A percentile compares a stretch with the other conserved stretches of the same genome.
Evolutionary conservation across 2,888 invertebrate species (phyloP).

Genomic region (Microctonus brassicae): DNA sequence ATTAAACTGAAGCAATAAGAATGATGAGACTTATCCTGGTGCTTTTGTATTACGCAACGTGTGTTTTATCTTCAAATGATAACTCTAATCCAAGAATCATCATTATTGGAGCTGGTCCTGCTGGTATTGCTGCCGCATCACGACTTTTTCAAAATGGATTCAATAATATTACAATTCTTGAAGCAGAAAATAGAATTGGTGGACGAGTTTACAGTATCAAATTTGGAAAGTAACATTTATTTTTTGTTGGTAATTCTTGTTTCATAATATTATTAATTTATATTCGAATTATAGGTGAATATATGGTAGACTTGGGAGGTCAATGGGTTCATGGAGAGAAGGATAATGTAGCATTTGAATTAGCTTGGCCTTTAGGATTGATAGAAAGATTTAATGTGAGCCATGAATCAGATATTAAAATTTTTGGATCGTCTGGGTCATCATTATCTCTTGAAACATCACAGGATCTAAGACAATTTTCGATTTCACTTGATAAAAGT

Average conservation of each 20-base stretch:
- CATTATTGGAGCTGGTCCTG: conserved; percentile 69
- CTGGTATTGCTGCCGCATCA: conserved; percentile 72
- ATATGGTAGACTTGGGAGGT: conserved; percentile 55
- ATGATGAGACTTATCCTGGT: conserved; percentile 25
- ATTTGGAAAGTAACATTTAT: conserved; percentile 62
- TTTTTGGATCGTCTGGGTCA: conserved; percentile 35
- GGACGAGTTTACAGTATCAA: conserved; percentile 67
- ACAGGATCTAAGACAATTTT: background rate
- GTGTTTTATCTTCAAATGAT: background rate
- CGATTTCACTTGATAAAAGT: background rate
- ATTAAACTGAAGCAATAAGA: background rate
- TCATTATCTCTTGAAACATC: conserved; percentile 14
- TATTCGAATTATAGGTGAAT: conserved; percentile 44
- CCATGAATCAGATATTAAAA: conserved; percentile 10
- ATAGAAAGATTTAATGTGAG: conserved; percentile 44
- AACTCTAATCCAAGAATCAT: conserved; percentile 60
- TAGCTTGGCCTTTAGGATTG: conserved; percentile 53
- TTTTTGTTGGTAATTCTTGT: background rate
- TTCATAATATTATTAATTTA: background rate
- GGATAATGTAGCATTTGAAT: conserved; percentile 52
- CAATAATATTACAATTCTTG: conserved; percentile 70
- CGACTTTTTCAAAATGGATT: conserved; percentile 69
- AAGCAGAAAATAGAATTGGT: conserved; percentile 70
- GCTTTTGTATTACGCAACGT: conserved; percentile 16
- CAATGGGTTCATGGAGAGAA: conserved; percentile 60